Evolutionary conservation across 2,113 vertebrate genomes (phyloP), one percentile per base, ranked within the genome.

Genomic region (Gymnogyps californianus): DNA sequence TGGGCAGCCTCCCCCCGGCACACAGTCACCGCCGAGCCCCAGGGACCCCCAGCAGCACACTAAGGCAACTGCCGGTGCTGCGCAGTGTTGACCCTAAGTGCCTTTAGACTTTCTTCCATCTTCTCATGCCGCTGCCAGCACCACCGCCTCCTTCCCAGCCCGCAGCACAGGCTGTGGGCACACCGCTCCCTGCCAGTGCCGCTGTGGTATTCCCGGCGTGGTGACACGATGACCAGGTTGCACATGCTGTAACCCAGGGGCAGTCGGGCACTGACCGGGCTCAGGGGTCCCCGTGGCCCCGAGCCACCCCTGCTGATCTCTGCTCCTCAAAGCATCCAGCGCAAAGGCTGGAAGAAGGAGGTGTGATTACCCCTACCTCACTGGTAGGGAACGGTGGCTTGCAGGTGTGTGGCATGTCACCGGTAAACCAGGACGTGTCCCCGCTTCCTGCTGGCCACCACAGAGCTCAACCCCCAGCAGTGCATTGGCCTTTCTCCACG

Each of bases 1-100:
- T 1, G 5, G 58, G 47, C 54, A 78, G 65, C 34, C 28, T 74
- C 6, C 15, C 12, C 7, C 2, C 2, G 1, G 20, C 1, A 0
- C 7, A 0, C 1, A 2, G 47, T 11, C 32, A 25, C 34, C 2
- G 5, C 49, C 4, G 1, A 40, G 34, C 49, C 29, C 61, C 0
- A 1, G 49, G 49, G 13, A 20, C 14, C 15, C 12, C 12, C 9
- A n/a, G 36, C 19, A 72, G 7, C 40, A 49, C 0, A 3, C 42
- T 10, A 29, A 61, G 13, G 69, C n/a, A 61, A 66, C 29, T 0
- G 1, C 31, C 3, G 5, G 15, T 55, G 46, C n/a, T 19, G 10
- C 6, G 5, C 25, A 47, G 26, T 6, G 2, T 25, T 57, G 42
- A 31, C 22, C 36, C 20, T 10, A 38, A 58, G 55, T 18, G 17